These are phyloP conservation scores for Periophthalmodon schlosseri DNA, from an alignment of 2,113 vertebrate species.

Conservation along the genomic window DNA sequence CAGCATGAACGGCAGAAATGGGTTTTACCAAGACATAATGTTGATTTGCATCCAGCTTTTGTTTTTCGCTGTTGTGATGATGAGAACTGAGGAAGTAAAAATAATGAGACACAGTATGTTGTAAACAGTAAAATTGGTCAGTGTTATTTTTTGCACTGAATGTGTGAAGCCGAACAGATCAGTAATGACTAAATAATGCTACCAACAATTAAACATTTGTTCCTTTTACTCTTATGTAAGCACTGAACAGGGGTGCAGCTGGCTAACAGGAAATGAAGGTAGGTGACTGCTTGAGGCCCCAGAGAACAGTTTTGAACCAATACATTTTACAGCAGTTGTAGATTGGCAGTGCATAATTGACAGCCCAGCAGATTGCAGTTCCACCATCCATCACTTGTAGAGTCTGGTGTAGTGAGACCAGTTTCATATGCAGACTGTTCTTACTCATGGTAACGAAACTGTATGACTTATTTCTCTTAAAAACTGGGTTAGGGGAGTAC, in stretches of 20 bases:
- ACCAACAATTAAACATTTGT: background rate
- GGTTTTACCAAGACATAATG: background rate
- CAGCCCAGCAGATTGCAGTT: background rate
- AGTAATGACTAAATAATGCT: background rate
- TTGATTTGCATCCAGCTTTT: background rate
- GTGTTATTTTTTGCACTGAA: background rate
- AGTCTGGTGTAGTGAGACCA: background rate
- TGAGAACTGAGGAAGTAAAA: background rate
- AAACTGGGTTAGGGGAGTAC: too few species aligned
- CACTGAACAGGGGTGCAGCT: background rate
- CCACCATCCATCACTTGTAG: background rate
- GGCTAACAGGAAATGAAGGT: background rate
- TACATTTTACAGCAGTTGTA: too few species aligned
- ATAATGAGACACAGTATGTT: background rate
- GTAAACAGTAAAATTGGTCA: slow-evolving; percentile 1
- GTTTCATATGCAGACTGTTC: background rate
- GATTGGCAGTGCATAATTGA: too few species aligned
- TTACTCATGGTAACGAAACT: too few species aligned
- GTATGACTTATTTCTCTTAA: too few species aligned
- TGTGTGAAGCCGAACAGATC: background rate
- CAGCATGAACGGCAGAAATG: background rate
- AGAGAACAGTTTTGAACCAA: background rate
- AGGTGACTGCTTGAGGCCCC: background rate
- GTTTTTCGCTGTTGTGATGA: slow-evolving; percentile 1
- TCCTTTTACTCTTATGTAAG: background rate